Evolutionary conservation across 1,140 invertebrate species (phyloP).

Genomic region (Oscheius sp.): DNA sequence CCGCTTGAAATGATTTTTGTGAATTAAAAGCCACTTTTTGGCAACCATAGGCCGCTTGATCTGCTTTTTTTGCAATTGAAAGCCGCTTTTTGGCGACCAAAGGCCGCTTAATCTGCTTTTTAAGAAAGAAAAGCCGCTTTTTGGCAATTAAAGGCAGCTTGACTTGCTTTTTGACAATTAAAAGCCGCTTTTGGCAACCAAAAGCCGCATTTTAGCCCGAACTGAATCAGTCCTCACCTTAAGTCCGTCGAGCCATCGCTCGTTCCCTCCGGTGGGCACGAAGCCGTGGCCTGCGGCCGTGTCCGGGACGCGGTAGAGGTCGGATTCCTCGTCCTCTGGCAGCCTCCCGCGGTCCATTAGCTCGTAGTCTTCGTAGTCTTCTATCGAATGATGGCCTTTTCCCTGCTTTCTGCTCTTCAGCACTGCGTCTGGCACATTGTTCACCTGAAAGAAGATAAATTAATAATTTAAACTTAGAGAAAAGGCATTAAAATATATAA

Average conservation of each 20-base stretch:
- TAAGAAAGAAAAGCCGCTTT: too few relatives aligned
- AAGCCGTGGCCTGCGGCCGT: constrained; percentile 33
- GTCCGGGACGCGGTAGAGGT: constrained; percentile 37
- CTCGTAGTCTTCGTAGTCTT: constrained; percentile 38
- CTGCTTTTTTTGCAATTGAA: too few relatives aligned
- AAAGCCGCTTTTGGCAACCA: too few relatives aligned
- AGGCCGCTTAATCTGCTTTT: too few relatives aligned
- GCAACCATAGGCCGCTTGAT: too few relatives aligned
- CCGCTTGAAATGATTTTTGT: too few relatives aligned
- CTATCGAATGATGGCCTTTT: constrained; percentile 17
- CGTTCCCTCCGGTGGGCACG: constrained; percentile 11
- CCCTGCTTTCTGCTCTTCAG: not conserved
- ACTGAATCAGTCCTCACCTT: constrained; percentile 27
- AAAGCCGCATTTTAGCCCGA: not conserved
- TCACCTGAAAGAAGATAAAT: constrained; percentile 19
- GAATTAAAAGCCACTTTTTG: too few relatives aligned
- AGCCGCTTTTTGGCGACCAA: too few relatives aligned
- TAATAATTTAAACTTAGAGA: too few relatives aligned
- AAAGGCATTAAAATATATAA: too few relatives aligned
- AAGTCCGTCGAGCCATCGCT: constrained; percentile 41
- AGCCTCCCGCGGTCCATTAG: constrained; percentile 41
- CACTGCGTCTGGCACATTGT: constrained; percentile 35
- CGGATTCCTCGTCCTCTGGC: constrained; percentile 37
- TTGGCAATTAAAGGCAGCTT: too few relatives aligned
- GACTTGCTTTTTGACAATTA: too few relatives aligned